Percentiles rank a stretch among this genome's conserved stretches.
These are phyloP conservation scores for Drosophila bifasciata DNA, from an alignment of 1,140 invertebrate species.

Conservation along the genomic window DNA sequence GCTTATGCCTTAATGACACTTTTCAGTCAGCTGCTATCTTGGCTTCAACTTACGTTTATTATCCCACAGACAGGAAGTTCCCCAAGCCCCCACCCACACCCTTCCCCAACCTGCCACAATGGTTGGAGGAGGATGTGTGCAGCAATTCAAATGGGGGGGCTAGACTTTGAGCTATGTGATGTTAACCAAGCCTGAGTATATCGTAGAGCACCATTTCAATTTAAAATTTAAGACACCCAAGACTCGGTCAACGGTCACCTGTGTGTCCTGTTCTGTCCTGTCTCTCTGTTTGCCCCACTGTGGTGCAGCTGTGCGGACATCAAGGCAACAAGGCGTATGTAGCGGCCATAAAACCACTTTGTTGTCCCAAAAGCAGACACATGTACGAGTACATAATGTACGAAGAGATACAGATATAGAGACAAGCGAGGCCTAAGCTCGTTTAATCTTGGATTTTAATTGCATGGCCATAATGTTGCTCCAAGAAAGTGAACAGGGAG, in stretches of 20 bases:
- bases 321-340: slow-evolving; percentile 43
- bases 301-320: slow-evolving; percentile 48
- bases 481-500: slow-evolving; percentile 3
- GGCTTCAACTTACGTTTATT: slow-evolving; percentile 57
- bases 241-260: background rate
- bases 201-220: no score
- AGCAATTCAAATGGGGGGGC: slow-evolving; percentile 17
- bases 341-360: slow-evolving; percentile 76
- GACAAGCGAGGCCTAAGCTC: slow-evolving; percentile 49
- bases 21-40: slow-evolving; percentile 52
- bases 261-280: no score
- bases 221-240: no score
- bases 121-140: slow-evolving; percentile 15
- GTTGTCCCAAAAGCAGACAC: slow-evolving; percentile 38
- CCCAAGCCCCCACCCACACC: no score
- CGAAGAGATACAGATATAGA: slow-evolving; percentile 20
- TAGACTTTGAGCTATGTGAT: slow-evolving; percentile 44
- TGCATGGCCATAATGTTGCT: slow-evolving; percentile 66
- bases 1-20: slow-evolving; percentile 55
- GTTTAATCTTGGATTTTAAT: slow-evolving; percentile 80
- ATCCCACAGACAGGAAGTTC: slow-evolving; percentile 29
- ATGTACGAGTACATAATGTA: slow-evolving; percentile 5
- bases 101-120: slow-evolving; percentile 1
- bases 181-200: slow-evolving; percentile 18
- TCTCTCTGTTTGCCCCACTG: slow-evolving; percentile 36